Evolutionary conservation across 2,797 vertebrate species (phyloP).

Genomic region (Gallinago solitaria): DNA sequence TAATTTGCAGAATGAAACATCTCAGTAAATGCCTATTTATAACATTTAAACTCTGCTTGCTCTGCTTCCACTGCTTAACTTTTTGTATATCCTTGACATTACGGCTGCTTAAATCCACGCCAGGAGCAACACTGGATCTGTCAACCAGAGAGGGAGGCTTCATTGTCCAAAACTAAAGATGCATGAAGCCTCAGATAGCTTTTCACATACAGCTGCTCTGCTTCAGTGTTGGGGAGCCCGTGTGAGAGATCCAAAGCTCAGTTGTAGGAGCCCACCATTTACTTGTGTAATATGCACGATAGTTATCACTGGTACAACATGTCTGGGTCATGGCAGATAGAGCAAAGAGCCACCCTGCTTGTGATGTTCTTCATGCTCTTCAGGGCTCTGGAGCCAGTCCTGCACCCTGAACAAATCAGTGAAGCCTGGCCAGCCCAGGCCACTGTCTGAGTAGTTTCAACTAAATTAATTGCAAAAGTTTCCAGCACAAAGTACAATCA

Average conservation of each 20-base stretch:
- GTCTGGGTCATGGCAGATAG: background rate
- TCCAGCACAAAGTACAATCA: background rate
- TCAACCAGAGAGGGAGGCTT: background rate
- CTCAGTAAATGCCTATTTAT: constrained; percentile 26
- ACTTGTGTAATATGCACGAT: fast-evolving
- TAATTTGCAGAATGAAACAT: constrained; percentile 26
- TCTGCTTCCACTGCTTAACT: background rate
- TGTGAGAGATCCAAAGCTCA: background rate
- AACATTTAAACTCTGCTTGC: background rate
- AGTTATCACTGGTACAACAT: background rate
- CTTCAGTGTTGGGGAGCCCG: background rate
- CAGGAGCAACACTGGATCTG: background rate
- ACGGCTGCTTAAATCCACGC: constrained; percentile 1
- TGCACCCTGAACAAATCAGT: background rate
- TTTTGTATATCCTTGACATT: constrained; percentile 29
- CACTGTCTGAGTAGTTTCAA: background rate
- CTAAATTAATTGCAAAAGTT: background rate
- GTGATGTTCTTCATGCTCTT: background rate
- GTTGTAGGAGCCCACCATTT: background rate
- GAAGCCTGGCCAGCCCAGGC: background rate
- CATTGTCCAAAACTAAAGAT: constrained; percentile 2
- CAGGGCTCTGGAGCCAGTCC: background rate
- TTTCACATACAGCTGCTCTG: background rate
- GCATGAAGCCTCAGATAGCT: background rate
- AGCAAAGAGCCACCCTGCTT: background rate